These are phyloP conservation scores for Acanthaster planci DNA, from an alignment of 35 echinoderm and acorn worm species.

Conservation along the genomic window DNA sequence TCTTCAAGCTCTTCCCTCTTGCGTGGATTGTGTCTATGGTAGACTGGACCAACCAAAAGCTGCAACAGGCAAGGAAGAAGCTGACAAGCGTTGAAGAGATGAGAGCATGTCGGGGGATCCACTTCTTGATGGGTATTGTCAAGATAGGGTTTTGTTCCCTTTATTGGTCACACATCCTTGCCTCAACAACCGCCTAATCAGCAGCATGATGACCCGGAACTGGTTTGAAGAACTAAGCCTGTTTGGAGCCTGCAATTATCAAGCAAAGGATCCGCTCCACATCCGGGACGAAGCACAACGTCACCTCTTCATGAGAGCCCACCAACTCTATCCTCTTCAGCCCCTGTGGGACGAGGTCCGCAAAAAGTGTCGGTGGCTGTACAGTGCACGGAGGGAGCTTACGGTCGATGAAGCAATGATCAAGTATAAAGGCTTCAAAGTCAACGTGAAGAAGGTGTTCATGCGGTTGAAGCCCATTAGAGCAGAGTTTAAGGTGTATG, in stretches of 20 bases:
- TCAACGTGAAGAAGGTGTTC: slow-evolving; percentile 16
- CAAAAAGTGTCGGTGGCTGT: neutral
- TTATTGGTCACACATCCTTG: slow-evolving; percentile 18
- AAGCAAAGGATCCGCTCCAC: neutral
- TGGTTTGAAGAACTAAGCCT: neutral
- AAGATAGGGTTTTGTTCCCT: neutral
- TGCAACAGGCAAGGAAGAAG: neutral
- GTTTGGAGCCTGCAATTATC: neutral
- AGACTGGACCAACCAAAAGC: slow-evolving; percentile 3
- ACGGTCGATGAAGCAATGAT: slow-evolving; percentile 57
- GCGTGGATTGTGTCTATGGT: neutral
- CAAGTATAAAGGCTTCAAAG: slow-evolving; percentile 26
- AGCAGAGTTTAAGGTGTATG: slow-evolving; percentile 43
- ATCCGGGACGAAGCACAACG: neutral
- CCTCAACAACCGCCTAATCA: neutral
- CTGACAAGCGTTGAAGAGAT: slow-evolving; percentile 15
- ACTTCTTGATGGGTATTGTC: slow-evolving; percentile 4
- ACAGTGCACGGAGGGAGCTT: slow-evolving; percentile 7
- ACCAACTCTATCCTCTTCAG: slow-evolving; percentile 31
- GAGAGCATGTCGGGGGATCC: slow-evolving; percentile 7
- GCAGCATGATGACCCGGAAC: slow-evolving; percentile 8
- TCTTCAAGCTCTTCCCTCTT: slow-evolving; percentile 19
- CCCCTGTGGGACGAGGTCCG: neutral
- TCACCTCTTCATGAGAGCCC: neutral
- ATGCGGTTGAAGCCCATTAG: slow-evolving; percentile 39